Base-by-base conservation (phyloP, 2,888 invertebrate species). In the Tortrix viridana region DNA sequence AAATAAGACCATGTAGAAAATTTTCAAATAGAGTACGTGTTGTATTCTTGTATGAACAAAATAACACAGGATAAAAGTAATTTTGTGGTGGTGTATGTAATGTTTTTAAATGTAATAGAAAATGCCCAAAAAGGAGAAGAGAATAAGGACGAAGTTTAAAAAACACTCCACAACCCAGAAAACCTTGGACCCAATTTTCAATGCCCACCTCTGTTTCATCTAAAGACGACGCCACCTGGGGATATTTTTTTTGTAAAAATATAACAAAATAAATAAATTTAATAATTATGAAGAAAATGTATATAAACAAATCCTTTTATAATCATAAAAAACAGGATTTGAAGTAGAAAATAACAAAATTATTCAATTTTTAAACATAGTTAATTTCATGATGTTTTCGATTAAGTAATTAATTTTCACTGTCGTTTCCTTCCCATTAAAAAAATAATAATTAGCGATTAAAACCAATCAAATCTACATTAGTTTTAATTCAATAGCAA, bases 201-300 rank as follows among this genome's bases (percentile, higher is more conserved):
- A 37, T 44, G 32, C 61, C 49, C 61, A 56, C 61, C 61, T 61
- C 61, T 5, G 41, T 23, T 38, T 58, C 52, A 47, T 58, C 58
- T 58, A 63, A 38, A 19, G 52, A 32, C 1, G 46, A 26, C 63
- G 46, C 52, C 58, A 58, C 46, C 63, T 58, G 63, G n/a, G 46
- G 46, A 60, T 53, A 32, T 50, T 12, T 6, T 20, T 49, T 41
- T 37, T 19, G 23, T 46, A 9, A 47, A 16, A 47, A 53, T 16
- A 14, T 9, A 58, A n/a, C 5, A 38, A 14, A 19, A 1, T 38
- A 9, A 12, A 9, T n/a, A n/a, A n/a, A n/a, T n/a, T n/a, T n/a
- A n/a, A n/a, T n/a, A n/a, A n/a, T n/a, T n/a, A n/a, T n/a, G n/a
- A n/a, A n/a, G n/a, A n/a, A n/a, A n/a, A n/a, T n/a, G n/a, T n/a